Base-by-base conservation (phyloP, 2,113 vertebrate genomes). In the Crypturellus undulatus region DNA sequence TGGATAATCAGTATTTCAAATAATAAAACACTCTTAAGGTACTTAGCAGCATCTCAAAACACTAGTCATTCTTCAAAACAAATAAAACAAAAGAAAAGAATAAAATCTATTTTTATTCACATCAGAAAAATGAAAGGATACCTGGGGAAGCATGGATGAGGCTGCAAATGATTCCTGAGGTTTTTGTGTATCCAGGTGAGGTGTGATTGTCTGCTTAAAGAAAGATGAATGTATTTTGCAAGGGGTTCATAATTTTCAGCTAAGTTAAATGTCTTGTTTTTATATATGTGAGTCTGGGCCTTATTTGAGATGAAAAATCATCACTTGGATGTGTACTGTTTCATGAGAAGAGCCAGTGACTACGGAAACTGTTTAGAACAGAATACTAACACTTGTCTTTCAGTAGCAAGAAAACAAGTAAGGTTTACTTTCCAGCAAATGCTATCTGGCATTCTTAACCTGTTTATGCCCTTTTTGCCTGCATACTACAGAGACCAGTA, bases 391-490 rank as follows among this genome's bases (percentile, higher is more conserved):
- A 24, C 7, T 30, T 64, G 7, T 75, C 71, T 78, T 84, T 88
- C n/a, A 71, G 17, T 34, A 26, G 10, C 2, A 5, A 54, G 49
- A 80, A 65, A 62, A 43, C 26, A 84, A n/a, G 1, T n/a, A 75
- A 79, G 12, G 2, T 81, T 94, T 95, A 40, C 63, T 92, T 94
- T 94, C 62, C 42, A 34, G 32, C 56, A 91, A 89, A 64, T 88
- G 45, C 9, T 81, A 4, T 73, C 42, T 54, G 51, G 5, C 30
- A 77, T 82, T 93, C 58, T 78, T 94, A 84, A 75, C 36, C 76
- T 91, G n/a, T 91, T 93, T 94, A 73, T 92, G 79, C 25, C 59
- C 63, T 96, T 90, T 94, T 88, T 3, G 7, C 42, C 43, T 78
- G 63, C 59, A 82, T 82, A 73, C 81, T 85, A 38, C 8, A 71